These are phyloP conservation scores for Lithophane leautieri DNA, from an alignment of 2,888 invertebrate species.

Conservation along the genomic window DNA sequence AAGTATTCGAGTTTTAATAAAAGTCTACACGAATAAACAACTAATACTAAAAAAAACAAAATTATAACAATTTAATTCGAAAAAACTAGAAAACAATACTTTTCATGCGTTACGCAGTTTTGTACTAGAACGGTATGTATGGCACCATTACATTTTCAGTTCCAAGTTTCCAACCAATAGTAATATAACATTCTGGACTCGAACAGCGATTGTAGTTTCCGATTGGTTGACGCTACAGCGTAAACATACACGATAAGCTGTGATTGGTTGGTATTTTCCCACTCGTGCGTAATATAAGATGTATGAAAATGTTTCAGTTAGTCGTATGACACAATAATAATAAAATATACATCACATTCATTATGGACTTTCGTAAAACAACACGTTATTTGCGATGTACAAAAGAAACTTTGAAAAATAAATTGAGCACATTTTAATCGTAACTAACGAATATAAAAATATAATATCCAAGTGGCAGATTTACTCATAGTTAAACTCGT, in stretches of 20 bases:
- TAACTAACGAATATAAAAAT: conserved; percentile 8
- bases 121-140: conserved; percentile 61
- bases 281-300: background rate
- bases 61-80: conserved; percentile 46
- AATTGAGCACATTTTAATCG: conserved; percentile 30
- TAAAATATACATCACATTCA: background rate
- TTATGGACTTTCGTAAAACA: background rate
- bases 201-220: background rate
- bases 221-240: conserved; percentile 13
- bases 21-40: conserved; percentile 47
- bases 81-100: conserved; percentile 57
- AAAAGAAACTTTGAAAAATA: conserved; percentile 10
- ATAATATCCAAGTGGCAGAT: background rate
- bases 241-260: background rate
- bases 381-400: background rate
- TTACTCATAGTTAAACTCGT: background rate
- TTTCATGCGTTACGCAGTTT: conserved; percentile 47
- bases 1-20: conserved; percentile 62
- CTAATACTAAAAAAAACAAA: conserved; percentile 46
- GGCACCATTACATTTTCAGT: conserved; percentile 53
- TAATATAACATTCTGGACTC: conserved; percentile 27
- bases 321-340: background rate
- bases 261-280: conserved; percentile 11
- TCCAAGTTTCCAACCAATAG: conserved; percentile 32
- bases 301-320: background rate